Evolutionary conservation across 2,888 invertebrate genomes (phyloP).

Genomic region (Polymixis lichenea): DNA sequence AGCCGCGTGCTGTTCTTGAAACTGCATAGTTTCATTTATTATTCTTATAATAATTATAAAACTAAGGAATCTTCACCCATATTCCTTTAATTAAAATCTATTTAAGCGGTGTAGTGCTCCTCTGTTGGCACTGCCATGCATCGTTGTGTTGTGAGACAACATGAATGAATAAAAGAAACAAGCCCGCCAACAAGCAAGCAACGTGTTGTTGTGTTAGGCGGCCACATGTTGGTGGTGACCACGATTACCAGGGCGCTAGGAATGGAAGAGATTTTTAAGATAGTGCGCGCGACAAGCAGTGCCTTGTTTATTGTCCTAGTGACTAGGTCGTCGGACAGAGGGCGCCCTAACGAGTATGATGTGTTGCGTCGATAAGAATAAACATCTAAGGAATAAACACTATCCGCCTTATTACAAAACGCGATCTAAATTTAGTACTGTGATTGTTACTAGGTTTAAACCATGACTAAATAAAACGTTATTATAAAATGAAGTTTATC

Average conservation of each 20-base stretch:
- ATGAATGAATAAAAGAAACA: background rate
- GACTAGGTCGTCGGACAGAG: background rate
- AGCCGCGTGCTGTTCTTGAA: background rate
- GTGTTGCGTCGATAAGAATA: background rate
- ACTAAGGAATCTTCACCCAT: background rate
- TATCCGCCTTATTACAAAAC: no score
- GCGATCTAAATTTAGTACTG: no score
- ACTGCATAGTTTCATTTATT: background rate
- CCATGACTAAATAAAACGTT: no score
- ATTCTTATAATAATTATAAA: background rate
- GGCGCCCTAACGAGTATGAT: background rate
- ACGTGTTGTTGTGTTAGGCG: slow-evolving; percentile 47
- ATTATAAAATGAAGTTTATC: no score
- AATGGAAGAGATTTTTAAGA: slow-evolving; percentile 27
- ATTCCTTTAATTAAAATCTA: background rate
- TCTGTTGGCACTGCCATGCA: background rate
- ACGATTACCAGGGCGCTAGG: slow-evolving; percentile 56
- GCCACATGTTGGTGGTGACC: slow-evolving; percentile 66
- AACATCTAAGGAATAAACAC: no score
- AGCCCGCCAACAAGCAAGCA: background rate
- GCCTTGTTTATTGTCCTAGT: slow-evolving; percentile 2
- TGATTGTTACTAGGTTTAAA: no score
- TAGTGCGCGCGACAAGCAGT: background rate
- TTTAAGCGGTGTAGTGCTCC: background rate
- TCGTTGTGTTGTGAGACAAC: slow-evolving; percentile 1